Percentiles rank a stretch among this genome's conserved stretches.
Conservation (phyloP, 2,888 invertebrate species). For the Drosophila suboccidentalis region DNA sequence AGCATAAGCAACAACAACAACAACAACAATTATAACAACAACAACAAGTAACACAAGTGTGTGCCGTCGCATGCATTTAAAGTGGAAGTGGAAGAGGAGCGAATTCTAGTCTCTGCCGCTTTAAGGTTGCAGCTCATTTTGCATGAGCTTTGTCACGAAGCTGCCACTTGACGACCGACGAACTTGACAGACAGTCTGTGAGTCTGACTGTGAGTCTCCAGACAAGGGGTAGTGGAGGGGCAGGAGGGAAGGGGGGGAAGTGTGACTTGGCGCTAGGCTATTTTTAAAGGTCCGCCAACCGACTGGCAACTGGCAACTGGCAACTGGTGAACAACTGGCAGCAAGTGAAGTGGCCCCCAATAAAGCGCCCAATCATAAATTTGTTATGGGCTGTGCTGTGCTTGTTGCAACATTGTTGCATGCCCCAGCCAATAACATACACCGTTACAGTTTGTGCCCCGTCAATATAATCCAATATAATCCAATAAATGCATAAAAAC, state of each 20-base stretch:
- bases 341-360: constrained; percentile 48
- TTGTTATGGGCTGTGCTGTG: constrained; percentile 43
- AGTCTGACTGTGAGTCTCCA: background rate
- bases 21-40: constrained; percentile 16
- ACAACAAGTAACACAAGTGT: constrained; percentile 76
- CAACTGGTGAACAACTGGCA: constrained; percentile 4
- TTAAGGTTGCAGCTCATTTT: constrained; percentile 22
- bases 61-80: constrained; percentile 74
- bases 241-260: background rate
- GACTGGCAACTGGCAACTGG: constrained; percentile 25
- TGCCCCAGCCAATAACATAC: constrained; percentile 17
- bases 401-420: constrained; percentile 64
- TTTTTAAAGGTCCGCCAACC: constrained; percentile 22
- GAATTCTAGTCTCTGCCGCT: background rate
- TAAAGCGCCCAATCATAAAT: constrained; percentile 62
- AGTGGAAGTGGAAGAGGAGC: constrained; percentile 54
- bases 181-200: constrained; percentile 25
- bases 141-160: constrained; percentile 37
- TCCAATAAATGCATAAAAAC: constrained; percentile 62
- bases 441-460: constrained; percentile 65
- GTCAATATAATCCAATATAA: constrained; percentile 25
- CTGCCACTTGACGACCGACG: constrained; percentile 19
- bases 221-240: background rate
- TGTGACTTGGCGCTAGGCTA: constrained; percentile 53
- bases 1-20: constrained; percentile 54